Percentiles rank a stretch among this genome's conserved stretches.
These are phyloP conservation scores for Odontomachus brunneus DNA, from an alignment of 1,140 invertebrate species.

Conservation along the genomic window DNA sequence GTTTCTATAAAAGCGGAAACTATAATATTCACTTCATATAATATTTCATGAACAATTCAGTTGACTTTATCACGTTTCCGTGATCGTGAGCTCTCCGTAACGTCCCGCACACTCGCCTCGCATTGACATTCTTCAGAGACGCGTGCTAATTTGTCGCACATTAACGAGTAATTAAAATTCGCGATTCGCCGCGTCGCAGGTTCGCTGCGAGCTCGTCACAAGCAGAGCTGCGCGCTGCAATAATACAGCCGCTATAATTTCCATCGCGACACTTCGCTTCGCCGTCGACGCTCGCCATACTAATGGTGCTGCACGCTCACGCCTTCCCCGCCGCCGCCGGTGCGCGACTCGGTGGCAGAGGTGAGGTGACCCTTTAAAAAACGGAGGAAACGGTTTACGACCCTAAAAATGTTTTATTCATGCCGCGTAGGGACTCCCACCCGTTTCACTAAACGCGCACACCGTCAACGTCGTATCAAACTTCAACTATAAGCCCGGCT, in stretches of 20 bases:
- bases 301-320: slow-evolving; percentile 52
- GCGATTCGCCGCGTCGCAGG: slow-evolving; percentile 28
- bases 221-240: background rate
- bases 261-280: slow-evolving; percentile 51
- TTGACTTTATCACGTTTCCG: too few species aligned
- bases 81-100: too few species aligned
- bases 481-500: slow-evolving; percentile 75
- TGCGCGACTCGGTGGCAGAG: slow-evolving; percentile 23
- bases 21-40: too few species aligned
- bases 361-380: slow-evolving; percentile 43
- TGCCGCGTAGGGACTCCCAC: slow-evolving; percentile 67
- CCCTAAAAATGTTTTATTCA: slow-evolving; percentile 74
- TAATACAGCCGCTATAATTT: slow-evolving; percentile 45
- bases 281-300: slow-evolving; percentile 42
- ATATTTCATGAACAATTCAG: too few species aligned
- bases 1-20: too few species aligned
- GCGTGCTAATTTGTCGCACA: background rate
- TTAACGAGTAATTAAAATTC: slow-evolving; percentile 28
- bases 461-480: slow-evolving; percentile 76
- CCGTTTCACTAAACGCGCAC: slow-evolving; percentile 75
- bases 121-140: background rate
- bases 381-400: slow-evolving; percentile 70
- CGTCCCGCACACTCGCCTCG: background rate
- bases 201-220: background rate
- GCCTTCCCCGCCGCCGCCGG: slow-evolving; percentile 7